Evolutionary conservation across 2,113 vertebrate species (phyloP), one percentile per base, ranked within the genome.

Genomic region (Chloropsis hardwickii): DNA sequence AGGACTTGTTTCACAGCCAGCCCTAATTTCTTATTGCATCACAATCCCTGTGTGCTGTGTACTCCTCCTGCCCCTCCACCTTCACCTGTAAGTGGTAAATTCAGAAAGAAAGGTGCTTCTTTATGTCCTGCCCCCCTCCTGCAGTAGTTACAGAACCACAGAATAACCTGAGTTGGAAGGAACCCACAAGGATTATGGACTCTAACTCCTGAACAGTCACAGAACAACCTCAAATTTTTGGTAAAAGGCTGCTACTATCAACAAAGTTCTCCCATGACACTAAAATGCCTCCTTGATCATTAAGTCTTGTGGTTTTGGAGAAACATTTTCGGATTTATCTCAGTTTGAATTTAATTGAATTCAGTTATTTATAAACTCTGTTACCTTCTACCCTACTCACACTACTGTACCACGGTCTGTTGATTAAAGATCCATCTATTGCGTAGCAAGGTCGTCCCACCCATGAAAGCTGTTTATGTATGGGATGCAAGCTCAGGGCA

Each of bases 381-480:
- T 12, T 72, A 91, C 57, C 44, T 45, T 92, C 48, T 21, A 57
- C 53, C 53, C 69, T 53, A 11, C 24, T 33, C 10, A 13, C 77
- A 76, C 50, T 45, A 39, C 45, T 76, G 72, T 80, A 42, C 76
- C 60, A 62, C 0, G 0, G n/a, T 66, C 40, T 86, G 69, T 69
- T 88, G 82, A 81, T 88, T 95, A 81, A 92, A 93, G 73, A 96
- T 76, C 90, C 62, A 76, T 57, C 86, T 78, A 62, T 18, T 60
- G 62, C 80, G 45, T 4, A 77, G 78, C 86, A 97, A 96, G 94
- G 89, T 86, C 94, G 29, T 84, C 92, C 92, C 72, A 74, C 28
- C 69, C 91, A 94, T 10, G 90, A 72, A 95, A 97, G 67, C 94
- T 97, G 73, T 93, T 96, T 94, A 93, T 78, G 83, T 74, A 93